Conservation (phyloP, 2,113 vertebrate species). For the Struthio camelus region DNA sequence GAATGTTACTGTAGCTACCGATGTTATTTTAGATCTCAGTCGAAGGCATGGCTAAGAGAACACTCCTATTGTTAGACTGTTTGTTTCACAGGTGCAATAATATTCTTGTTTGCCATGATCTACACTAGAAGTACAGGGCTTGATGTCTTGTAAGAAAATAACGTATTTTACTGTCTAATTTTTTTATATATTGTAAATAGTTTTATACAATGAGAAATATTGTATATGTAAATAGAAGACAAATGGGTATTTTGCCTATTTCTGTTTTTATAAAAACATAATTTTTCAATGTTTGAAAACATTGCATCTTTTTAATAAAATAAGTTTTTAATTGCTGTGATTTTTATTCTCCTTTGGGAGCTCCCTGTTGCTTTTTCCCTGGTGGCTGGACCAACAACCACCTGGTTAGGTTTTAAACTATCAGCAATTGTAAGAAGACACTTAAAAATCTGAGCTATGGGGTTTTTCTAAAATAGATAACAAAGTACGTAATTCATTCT, state of each 20-base stretch:
- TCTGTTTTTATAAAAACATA: constrained; percentile 60
- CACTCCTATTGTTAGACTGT: constrained; percentile 68
- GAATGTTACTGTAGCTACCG: constrained; percentile 63
- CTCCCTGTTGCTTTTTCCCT: not conserved
- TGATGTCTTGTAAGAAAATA: constrained; percentile 86
- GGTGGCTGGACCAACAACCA: not conserved
- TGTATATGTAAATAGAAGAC: constrained; percentile 89
- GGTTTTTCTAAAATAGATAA: not conserved
- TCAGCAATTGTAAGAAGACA: not conserved
- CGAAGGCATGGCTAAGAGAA: constrained; percentile 78
- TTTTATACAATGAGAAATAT: constrained; percentile 85
- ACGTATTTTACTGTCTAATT: constrained; percentile 79
- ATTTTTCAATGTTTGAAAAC: constrained; percentile 61
- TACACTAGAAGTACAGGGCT: constrained; percentile 88
- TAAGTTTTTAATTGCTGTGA: constrained; percentile 29
- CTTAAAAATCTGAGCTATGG: not conserved
- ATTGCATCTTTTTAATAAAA: constrained; percentile 75
- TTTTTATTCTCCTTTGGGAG: not conserved
- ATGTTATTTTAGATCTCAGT: constrained; percentile 58
- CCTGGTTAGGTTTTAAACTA: not conserved
- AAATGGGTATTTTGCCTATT: constrained; percentile 71
- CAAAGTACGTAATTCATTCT: not conserved
- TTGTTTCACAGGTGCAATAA: constrained; percentile 82
- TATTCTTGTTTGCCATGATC: constrained; percentile 77
- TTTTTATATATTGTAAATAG: constrained; percentile 86